A percentile compares a stretch with the other conserved stretches of the same genome.
These are phyloP conservation scores for Tuta absoluta DNA, from an alignment of 2,888 invertebrate species.

Conservation along the genomic window DNA sequence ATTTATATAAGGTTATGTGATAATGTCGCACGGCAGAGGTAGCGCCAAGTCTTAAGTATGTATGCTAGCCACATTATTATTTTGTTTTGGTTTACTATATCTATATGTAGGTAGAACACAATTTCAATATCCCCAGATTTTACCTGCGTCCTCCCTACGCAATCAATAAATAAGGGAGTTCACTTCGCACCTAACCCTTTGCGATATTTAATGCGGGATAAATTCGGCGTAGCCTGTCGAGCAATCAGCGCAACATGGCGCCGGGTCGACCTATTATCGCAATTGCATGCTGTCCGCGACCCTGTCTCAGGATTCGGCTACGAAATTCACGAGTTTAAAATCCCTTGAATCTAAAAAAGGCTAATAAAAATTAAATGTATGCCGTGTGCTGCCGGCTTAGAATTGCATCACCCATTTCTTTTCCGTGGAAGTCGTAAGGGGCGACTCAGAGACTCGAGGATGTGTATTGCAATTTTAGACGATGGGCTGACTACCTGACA, in stretches of 20 bases:
- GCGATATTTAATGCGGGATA: constrained; percentile 70
- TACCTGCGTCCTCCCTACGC: constrained; percentile 1
- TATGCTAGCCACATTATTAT: not conserved
- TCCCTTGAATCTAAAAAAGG: too few relatives aligned
- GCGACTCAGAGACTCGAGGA: too few relatives aligned
- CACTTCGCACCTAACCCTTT: constrained; percentile 71
- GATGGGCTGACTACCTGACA: too few relatives aligned
- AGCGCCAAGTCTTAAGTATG: not conserved
- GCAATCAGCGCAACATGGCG: constrained; percentile 77
- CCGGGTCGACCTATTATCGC: constrained; percentile 70
- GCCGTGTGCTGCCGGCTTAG: too few relatives aligned
- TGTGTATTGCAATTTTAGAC: too few relatives aligned
- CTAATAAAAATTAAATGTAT: too few relatives aligned
- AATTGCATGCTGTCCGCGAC: constrained; percentile 63
- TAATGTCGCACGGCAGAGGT: not conserved
- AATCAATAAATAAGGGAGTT: constrained; percentile 57
- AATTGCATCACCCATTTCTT: too few relatives aligned
- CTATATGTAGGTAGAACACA: not conserved
- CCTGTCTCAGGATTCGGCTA: constrained; percentile 55
- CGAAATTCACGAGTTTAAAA: constrained; percentile 33
- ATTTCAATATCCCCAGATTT: not conserved
- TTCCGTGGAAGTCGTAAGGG: too few relatives aligned
- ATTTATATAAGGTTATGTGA: not conserved
- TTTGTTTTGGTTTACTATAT: too few relatives aligned
- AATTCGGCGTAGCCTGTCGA: constrained; percentile 72